Percentiles rank a stretch among this genome's conserved stretches.
These are phyloP conservation scores for Salvelinus sp. DNA, from an alignment of 2,113 vertebrate species.

Conservation along the genomic window DNA sequence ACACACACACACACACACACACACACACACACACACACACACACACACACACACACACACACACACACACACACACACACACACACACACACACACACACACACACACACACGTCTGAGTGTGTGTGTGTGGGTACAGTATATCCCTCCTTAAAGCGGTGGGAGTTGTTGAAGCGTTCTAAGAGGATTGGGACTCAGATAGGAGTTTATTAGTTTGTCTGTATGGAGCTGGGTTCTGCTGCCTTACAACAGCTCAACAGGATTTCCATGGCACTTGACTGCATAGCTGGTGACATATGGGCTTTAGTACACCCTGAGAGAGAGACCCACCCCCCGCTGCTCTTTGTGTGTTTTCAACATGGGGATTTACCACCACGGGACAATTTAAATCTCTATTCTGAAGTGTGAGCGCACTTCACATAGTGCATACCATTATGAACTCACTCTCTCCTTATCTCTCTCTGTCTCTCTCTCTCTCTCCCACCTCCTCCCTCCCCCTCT, in stretches of 20 bases:
- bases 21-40: too few relatives aligned
- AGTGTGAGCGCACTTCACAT: background rate
- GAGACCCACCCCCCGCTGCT: background rate
- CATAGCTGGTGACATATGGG: conserved; percentile 27
- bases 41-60: too few relatives aligned
- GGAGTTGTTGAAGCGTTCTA: conserved; percentile 38
- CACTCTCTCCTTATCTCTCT: too few relatives aligned
- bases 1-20: too few relatives aligned
- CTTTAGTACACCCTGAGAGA: conserved; percentile 10
- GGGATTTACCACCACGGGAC: background rate
- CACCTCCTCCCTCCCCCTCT: too few relatives aligned
- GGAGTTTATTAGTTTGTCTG: conserved; percentile 10
- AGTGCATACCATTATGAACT: background rate
- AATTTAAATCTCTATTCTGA: background rate
- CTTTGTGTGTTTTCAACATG: background rate
- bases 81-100: background rate
- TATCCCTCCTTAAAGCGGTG: background rate
- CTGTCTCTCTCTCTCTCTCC: too few relatives aligned
- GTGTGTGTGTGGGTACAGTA: background rate
- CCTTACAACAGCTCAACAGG: conserved; percentile 28
- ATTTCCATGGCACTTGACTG: conserved; percentile 53
- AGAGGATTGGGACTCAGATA: conserved; percentile 4
- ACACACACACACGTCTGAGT: background rate
- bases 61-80: background rate
- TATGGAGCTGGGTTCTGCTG: background rate